Evolutionary conservation across 30 jellyfish, hydroid and myxozoan genomes (phyloP), one percentile per base, ranked within the genome.

Genomic region (Phacellophora camtschatica): DNA sequence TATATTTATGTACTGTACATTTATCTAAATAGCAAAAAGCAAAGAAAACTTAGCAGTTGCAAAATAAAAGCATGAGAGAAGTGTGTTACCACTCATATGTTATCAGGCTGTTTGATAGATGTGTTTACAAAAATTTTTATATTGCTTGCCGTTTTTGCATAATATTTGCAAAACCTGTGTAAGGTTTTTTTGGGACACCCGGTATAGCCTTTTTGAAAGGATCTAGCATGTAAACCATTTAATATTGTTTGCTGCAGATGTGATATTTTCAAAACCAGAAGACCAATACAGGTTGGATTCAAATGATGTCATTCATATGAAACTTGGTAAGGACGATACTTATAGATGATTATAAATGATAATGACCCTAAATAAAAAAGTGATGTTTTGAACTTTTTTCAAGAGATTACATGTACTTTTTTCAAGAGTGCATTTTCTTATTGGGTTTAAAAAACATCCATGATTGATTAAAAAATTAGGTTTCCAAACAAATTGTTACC

Each of bases 241-340:
- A 29, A 5, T n/a, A 19, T 9, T 28, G 8, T 56, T 31, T 56
- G 1, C 31, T 64, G 28, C 54, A 84, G 95, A 72, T 22, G 70
- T 72, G 5, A 64, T 84, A 10, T 84, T 84, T 43, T 71, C 82
- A 71, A 62, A 71, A 29, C 80, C 66, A 28, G 96, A 71, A 45
- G 99, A 93, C 51, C 71, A 83, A 37, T 93, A 68, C 72, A 93
- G 84, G 74, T 77, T 86, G 36, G 85, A 59, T 45, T 90, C 97
- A 19, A 93, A 93, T 81, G 91, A 80, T 5, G 99, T 95, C 20
- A 50, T 87, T 54, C 72, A 73, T 80, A 62, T 93, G 77, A 93
- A 93, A 62, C 87, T 93, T 27, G 99, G 99, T 93, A 70, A 12
- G 79, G 23, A 16, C 1, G 9, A 59, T 13, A 2, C 8, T 4